These are phyloP conservation scores for Tamias sibiricus DNA, from an alignment of 2,113 vertebrate genomes.

Conservation along the genomic window DNA sequence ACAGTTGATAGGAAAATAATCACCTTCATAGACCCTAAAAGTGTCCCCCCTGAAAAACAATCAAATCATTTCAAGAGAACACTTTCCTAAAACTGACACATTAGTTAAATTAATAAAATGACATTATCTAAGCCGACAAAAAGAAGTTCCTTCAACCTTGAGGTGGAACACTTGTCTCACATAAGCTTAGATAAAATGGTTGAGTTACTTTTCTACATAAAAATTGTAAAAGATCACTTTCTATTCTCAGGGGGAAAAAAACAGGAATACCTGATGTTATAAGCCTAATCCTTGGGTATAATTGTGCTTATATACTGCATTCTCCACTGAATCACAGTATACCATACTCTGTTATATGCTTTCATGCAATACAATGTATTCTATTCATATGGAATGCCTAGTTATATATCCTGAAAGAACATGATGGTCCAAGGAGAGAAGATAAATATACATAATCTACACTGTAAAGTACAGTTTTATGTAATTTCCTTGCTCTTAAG, in stretches of 20 bases:
- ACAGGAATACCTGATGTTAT: background rate
- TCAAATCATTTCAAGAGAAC: conserved; percentile 48
- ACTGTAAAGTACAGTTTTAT: background rate
- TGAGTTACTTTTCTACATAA: conserved; percentile 36
- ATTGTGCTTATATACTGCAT: background rate
- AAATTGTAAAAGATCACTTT: background rate
- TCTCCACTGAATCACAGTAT: conserved; percentile 5
- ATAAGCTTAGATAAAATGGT: conserved; percentile 36
- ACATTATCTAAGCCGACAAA: background rate
- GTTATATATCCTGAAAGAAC: background rate
- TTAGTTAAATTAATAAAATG: conserved; percentile 58
- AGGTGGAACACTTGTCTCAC: background rate
- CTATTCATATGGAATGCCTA: background rate
- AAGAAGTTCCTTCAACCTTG: background rate
- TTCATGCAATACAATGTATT: conserved; percentile 19
- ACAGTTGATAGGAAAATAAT: conserved; percentile 60
- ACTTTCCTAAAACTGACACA: conserved; percentile 42
- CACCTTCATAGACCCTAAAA: conserved; percentile 19
- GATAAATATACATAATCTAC: background rate
- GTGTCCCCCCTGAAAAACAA: conserved; percentile 39
- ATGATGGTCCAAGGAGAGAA: background rate
- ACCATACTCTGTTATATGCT: background rate
- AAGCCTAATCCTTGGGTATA: conserved; percentile 12
- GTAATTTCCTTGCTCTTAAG: conserved; percentile 53
- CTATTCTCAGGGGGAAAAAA: conserved; percentile 32